Base-by-base conservation (phyloP, 2,888 invertebrate species). In the Drosophila infuscata region DNA sequence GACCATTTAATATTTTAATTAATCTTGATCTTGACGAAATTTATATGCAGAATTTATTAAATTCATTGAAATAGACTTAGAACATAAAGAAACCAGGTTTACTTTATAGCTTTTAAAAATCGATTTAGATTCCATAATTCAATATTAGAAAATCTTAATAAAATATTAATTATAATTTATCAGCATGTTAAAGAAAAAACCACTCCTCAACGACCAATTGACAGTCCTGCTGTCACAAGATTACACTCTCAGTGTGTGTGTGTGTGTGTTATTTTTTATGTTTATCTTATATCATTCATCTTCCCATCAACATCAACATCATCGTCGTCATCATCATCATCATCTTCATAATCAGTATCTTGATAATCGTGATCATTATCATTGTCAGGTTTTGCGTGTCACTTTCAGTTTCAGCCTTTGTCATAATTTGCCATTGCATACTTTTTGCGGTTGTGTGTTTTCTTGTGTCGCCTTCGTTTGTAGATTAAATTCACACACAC, bases 381-480 rank as follows among this genome's bases (percentile, higher is more conserved):
- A 20, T 17, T 15, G 56, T 53, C 56, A 48, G 12, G 15, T 63
- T 51, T 66, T 75, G 81, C 78, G 78, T 88, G 83, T 74, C 80
- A 74, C 78, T 87, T 86, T 84, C 78, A 72, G 70, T 80, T 79
- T 79, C 70, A 61, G 70, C 63, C 36, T 73, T 74, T 80, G 74
- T 61, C 75, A 80, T 80, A 72, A 86, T 81, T 83, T 85, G 57
- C 43, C 88, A 62, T 72, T 81, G 84, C 84, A 82, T 87, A 89
- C 84, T 79, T 89, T 87, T 77, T 79, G 89, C 75, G 85, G 89
- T 63, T 75, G 64, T 70, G 61, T 67, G 71, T 69, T 46, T 25
- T 46, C 36, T 46, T 41, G 48, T 61, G 63, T 32, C 62, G 63
- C 51, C 64, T 71, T 68, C 52, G 60, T 68, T 32, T 65, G 58